Percentiles rank a stretch among this genome's conserved stretches.
Evolutionary conservation across 2,888 invertebrate genomes (phyloP).

Genomic region (Ophonus ardosiacus): DNA sequence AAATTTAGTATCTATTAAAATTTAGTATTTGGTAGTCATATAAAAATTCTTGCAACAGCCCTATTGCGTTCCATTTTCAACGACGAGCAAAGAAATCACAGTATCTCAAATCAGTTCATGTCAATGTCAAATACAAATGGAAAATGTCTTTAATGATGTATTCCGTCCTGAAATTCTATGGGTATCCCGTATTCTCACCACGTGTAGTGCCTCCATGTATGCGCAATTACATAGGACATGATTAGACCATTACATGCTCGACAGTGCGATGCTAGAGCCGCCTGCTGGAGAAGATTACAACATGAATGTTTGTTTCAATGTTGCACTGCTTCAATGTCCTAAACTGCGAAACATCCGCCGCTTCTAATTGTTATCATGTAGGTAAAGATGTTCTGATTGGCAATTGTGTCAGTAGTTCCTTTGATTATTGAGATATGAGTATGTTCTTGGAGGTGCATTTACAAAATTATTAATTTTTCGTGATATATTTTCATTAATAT

Average conservation of each 20-base stretch:
- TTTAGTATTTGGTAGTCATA: no score
- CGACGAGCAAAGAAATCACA: no score
- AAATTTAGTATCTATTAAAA: no score
- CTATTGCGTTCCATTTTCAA: no score
- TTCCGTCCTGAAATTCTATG: no score
- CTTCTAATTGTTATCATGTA: background rate
- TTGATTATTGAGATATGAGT: background rate
- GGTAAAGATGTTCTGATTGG: background rate
- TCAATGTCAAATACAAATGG: no score
- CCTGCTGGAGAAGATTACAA: background rate
- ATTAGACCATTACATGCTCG: slow-evolving; percentile 53
- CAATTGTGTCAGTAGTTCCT: slow-evolving; percentile 8
- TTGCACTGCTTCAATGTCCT: background rate
- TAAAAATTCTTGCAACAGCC: no score
- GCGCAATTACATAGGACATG: slow-evolving; percentile 44
- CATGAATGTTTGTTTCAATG: background rate
- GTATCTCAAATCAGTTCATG: no score
- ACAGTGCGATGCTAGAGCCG: slow-evolving; percentile 14
- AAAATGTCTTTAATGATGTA: no score
- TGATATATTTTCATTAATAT: no score
- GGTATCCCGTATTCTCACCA: background rate
- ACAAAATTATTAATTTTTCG: no score
- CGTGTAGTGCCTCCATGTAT: background rate
- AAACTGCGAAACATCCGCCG: background rate
- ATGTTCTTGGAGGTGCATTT: no score